phyloP scores from a whole-genome alignment of 92 coral and sea anemone species.

The Palythoa grandis region DNA sequence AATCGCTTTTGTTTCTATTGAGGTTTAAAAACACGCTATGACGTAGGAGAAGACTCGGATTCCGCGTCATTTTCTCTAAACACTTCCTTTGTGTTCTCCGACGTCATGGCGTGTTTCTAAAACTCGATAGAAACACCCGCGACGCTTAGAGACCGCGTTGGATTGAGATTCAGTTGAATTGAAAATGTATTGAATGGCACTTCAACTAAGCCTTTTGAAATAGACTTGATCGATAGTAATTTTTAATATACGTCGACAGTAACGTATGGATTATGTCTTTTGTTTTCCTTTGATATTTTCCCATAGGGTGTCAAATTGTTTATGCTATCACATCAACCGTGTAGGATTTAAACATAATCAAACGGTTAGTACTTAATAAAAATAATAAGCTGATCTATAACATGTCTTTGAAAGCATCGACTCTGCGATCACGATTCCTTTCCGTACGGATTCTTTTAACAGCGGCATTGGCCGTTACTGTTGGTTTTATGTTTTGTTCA shows the following conservation, averaged over 20 bases:
- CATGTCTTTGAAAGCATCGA: conserved; percentile 25
- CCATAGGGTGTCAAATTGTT: not conserved
- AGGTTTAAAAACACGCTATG: no score
- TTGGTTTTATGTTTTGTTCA: not conserved
- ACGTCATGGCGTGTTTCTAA: no score
- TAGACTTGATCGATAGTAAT: not conserved
- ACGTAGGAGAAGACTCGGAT: no score
- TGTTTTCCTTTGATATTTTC: not conserved
- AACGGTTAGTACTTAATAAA: not conserved
- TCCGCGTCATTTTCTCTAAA: no score
- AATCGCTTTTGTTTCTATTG: no score
- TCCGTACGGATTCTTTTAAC: not conserved
- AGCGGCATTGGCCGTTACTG: not conserved
- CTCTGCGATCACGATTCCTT: not conserved
- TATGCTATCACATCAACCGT: not conserved
- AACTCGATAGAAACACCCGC: no score
- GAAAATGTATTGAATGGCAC: not conserved
- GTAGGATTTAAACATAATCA: not conserved
- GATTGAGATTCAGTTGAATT: not conserved
- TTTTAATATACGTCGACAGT: not conserved
- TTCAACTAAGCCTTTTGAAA: not conserved
- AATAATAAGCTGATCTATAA: not conserved
- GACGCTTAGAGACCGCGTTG: not conserved
- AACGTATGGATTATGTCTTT: not conserved
- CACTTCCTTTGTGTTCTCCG: not conserved